Evolutionary conservation across 2,113 vertebrate species (phyloP).

Genomic region (Harpagus bidentatus): DNA sequence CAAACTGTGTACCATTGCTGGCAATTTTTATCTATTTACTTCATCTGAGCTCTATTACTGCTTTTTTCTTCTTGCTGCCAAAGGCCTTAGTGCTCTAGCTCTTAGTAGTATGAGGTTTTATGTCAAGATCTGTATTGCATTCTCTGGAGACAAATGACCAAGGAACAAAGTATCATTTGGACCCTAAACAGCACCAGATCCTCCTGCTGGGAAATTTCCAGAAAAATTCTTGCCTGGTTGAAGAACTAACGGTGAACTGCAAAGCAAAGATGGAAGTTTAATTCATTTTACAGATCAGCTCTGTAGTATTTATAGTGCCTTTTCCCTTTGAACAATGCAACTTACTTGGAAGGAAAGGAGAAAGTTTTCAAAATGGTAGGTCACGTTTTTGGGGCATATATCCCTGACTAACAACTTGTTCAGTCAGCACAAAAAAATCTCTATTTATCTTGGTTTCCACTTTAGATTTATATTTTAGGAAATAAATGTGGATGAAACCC

Average conservation of each 20-base stretch:
- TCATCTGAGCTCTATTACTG: not conserved
- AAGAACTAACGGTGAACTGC: not conserved
- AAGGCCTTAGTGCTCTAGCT: not conserved
- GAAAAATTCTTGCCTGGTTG: not conserved
- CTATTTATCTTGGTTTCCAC: not conserved
- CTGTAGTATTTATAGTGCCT: not conserved
- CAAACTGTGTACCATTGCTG: not conserved
- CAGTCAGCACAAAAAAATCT: not conserved
- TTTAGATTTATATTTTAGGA: constrained; percentile 23
- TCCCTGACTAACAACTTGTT: not conserved
- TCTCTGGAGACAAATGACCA: not conserved
- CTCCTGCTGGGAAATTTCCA: not conserved
- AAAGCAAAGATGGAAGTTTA: not conserved
- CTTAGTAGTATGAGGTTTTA: not conserved
- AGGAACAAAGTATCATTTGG: not conserved
- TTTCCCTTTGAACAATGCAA: not conserved
- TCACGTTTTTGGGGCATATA: not conserved
- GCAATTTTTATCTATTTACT: not conserved
- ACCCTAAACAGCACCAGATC: not conserved
- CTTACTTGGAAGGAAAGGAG: not conserved
- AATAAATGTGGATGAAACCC: not conserved
- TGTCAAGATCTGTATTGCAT: not conserved
- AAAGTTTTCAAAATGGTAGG: not conserved
- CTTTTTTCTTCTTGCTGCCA: not conserved
- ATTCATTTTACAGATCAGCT: not conserved